phyloP scores from a whole-genome alignment of 2,888 invertebrate species.

The Troides oblongomaculatus region DNA sequence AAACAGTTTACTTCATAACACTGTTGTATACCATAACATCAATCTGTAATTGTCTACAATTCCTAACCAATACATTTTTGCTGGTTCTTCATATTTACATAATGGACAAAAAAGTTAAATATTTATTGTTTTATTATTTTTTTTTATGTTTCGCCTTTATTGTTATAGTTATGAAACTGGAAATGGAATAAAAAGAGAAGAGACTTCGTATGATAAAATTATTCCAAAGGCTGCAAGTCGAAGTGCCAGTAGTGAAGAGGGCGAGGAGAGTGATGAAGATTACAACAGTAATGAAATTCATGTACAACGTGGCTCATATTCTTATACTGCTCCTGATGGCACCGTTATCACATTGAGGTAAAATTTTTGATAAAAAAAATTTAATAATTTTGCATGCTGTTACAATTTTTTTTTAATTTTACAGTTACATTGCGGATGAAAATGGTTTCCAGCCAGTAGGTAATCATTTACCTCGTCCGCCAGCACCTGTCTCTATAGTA shows the following conservation, averaged over 20 bases:
- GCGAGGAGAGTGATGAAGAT: slow-evolving; percentile 75
- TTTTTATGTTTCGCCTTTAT: neutral
- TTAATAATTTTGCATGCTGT: neutral
- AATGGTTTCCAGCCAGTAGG: slow-evolving; percentile 85
- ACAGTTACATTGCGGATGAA: slow-evolving; percentile 85
- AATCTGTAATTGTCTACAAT: too few species aligned
- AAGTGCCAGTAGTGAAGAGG: slow-evolving; percentile 66
- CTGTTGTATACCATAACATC: too few species aligned
- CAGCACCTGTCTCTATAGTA: slow-evolving; percentile 35
- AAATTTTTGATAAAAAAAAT: neutral
- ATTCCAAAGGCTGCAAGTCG: slow-evolving; percentile 67
- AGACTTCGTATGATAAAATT: slow-evolving; percentile 84
- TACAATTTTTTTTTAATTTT: slow-evolving; percentile 13
- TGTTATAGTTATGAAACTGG: slow-evolving; percentile 85
- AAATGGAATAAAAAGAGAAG: slow-evolving; percentile 88
- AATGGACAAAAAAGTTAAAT: too few species aligned
- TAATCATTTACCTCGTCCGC: slow-evolving; percentile 79
- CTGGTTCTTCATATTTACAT: too few species aligned
- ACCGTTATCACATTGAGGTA: slow-evolving; percentile 82
- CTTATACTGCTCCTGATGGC: slow-evolving; percentile 86
- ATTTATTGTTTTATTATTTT: too few species aligned
- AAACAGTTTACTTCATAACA: too few species aligned
- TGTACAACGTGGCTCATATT: slow-evolving; percentile 84
- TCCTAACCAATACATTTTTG: too few species aligned
- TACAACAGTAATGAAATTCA: slow-evolving; percentile 78